Evolutionary conservation across 2,113 vertebrate species (phyloP), one percentile per base, ranked within the genome.

Genomic region (Sphaerodactylus townsendi): DNA sequence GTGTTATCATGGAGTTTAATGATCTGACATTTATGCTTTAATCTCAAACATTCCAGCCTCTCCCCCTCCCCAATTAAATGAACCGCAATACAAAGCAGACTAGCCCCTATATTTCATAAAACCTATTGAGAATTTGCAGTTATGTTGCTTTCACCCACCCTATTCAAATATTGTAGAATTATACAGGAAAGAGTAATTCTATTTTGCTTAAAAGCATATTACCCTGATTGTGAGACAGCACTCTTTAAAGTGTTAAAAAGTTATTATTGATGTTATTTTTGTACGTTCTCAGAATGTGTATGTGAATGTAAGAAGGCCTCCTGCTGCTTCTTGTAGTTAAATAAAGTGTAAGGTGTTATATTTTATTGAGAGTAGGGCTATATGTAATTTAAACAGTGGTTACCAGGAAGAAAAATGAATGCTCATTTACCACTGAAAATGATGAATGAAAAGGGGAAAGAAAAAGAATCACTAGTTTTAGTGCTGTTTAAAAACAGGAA

Each of bases 1-100:
- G 1, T 0, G 23, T 7, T 35, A 17, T 10, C 2, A 0, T 1
- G 48, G 48, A 5, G 2, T 74, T 1, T 1, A 1, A 10, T n/a
- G 44, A 13, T 23, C 62, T 87, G 77, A 0, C 11, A 0, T 9
- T 17, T 3, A 1, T 46, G 28, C 7, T 0, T 74, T 82, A 62
- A 13, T 56, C 62, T 9, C 37, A 73, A 74, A 28, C 1, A 9
- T 72, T 33, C 25, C 23, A 59, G 56, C 5, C 25, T 59, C 6
- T 23, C 79, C 19, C 9, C 1, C 50, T 46, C 50, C 17, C 3
- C 17, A 14, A 14, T 17, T 25, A 53, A 80, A 68, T 53, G 68
- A 72, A 0, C 19, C 33, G 62, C 21, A 25, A 53, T 71, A 66
- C 76, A 59, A 70, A 53, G 59, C 77, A 78, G 23, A 30, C 17